Conservation (phyloP, 2,113 vertebrate species). For the Neolamprologus longior region DNA sequence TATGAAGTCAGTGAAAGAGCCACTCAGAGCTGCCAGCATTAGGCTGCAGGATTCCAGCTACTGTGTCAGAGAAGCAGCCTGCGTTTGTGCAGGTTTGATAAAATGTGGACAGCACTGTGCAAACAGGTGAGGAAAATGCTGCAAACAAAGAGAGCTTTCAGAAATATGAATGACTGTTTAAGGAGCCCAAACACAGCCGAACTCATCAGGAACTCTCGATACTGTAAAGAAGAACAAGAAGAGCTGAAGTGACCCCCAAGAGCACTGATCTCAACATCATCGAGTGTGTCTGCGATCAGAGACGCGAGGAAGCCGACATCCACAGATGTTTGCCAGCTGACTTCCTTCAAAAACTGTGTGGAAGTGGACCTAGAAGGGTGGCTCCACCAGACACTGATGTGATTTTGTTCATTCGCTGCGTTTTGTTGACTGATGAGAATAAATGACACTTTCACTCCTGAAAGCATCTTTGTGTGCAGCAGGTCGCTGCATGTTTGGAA, state of each 20-base stretch:
- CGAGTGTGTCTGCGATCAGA: background rate
- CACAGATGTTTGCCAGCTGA: background rate
- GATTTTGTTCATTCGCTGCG: background rate
- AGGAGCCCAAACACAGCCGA: background rate
- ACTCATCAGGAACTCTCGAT: rapidly evolving
- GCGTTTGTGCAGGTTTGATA: rapidly evolving
- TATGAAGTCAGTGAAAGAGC: background rate
- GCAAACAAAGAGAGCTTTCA: background rate
- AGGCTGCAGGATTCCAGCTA: background rate
- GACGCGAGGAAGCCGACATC: rapidly evolving
- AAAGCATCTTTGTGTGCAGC: background rate
- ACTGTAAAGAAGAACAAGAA: background rate
- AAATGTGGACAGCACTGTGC: background rate
- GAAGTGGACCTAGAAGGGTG: background rate
- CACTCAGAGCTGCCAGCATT: background rate
- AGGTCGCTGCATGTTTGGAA: background rate
- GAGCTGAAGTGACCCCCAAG: background rate
- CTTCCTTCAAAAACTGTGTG: background rate
- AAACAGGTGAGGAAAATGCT: background rate
- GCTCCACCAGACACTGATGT: background rate
- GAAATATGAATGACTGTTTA: background rate
- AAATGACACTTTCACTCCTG: rapidly evolving
- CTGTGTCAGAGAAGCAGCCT: background rate
- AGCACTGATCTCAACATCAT: background rate
- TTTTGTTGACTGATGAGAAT: background rate